Conservation (phyloP, 2,113 vertebrate species). For the Macroglossus sobrinus region DNA sequence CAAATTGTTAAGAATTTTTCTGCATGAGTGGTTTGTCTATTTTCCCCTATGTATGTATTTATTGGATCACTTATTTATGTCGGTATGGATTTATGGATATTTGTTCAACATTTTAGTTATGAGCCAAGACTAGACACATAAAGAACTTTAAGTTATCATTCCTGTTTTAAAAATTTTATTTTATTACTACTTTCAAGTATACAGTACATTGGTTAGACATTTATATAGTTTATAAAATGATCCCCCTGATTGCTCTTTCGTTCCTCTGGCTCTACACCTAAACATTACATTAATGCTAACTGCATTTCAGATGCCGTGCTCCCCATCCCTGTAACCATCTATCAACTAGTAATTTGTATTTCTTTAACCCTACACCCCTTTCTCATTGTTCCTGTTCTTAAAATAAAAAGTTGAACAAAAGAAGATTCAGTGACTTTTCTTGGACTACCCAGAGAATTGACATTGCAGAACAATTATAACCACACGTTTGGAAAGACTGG, state of each 20-base stretch:
- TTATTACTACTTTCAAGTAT: no score
- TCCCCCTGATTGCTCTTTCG: no score
- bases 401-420: not conserved
- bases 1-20: not conserved
- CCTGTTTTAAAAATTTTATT: no score
- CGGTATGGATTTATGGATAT: not conserved
- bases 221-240: no score
- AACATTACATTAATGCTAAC: no score
- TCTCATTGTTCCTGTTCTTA: not conserved
- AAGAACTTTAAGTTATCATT: not conserved
- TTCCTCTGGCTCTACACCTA: no score
- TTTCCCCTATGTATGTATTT: not conserved
- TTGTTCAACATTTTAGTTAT: not conserved
- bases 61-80: not conserved
- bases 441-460: not conserved
- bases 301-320: no score
- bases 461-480: not conserved
- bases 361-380: no score
- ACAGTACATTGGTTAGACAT: no score
- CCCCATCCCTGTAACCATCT: no score
- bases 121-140: not conserved
- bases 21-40: not conserved
- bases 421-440: not conserved
- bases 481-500: not conserved
- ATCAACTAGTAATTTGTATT: no score